Evolutionary conservation across 2,888 invertebrate genomes (phyloP).

Genomic region (Brassicogethes aeneus): DNA sequence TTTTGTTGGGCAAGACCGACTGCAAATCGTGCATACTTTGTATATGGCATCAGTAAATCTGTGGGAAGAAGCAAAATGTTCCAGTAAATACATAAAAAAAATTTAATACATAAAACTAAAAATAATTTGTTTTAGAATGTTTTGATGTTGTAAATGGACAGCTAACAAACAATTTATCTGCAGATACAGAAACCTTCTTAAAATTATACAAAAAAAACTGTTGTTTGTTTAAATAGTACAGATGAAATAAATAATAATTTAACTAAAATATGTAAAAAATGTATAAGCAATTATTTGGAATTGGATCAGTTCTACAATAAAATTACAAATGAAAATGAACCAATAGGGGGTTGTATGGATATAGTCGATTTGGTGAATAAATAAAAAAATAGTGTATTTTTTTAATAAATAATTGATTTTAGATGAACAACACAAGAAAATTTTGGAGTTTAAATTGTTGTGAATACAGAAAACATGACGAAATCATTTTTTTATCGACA

Average conservation of each 20-base stretch:
- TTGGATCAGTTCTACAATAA: slow-evolving; percentile 51
- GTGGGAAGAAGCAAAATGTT: slow-evolving; percentile 55
- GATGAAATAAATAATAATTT: slow-evolving; percentile 29
- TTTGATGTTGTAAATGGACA: slow-evolving; percentile 42
- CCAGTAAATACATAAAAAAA: slow-evolving; percentile 39
- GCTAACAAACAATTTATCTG: slow-evolving; percentile 40
- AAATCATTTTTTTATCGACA: slow-evolving; percentile 48
- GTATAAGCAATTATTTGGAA: slow-evolving; percentile 45
- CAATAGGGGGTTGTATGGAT: slow-evolving; percentile 57
- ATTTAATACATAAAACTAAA: neutral
- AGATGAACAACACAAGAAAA: slow-evolving; percentile 58
- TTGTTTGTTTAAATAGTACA: slow-evolving; percentile 38
- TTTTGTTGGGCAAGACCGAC: slow-evolving; percentile 52
- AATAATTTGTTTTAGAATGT: slow-evolving; percentile 49
- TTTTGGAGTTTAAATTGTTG: slow-evolving; percentile 57
- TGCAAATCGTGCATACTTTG: slow-evolving; percentile 51
- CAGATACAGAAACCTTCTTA: slow-evolving; percentile 44
- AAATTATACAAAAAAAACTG: slow-evolving; percentile 42
- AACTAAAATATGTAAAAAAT: slow-evolving; percentile 46
- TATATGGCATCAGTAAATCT: slow-evolving; percentile 47
- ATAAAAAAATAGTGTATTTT: slow-evolving; percentile 11
- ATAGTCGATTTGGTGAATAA: slow-evolving; percentile 59
- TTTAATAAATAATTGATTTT: slow-evolving; percentile 19
- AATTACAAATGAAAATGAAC: slow-evolving; percentile 49
- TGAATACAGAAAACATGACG: slow-evolving; percentile 46